Evolutionary conservation across 2,113 vertebrate species (phyloP).

Genomic region (Fregetta grallaria): DNA sequence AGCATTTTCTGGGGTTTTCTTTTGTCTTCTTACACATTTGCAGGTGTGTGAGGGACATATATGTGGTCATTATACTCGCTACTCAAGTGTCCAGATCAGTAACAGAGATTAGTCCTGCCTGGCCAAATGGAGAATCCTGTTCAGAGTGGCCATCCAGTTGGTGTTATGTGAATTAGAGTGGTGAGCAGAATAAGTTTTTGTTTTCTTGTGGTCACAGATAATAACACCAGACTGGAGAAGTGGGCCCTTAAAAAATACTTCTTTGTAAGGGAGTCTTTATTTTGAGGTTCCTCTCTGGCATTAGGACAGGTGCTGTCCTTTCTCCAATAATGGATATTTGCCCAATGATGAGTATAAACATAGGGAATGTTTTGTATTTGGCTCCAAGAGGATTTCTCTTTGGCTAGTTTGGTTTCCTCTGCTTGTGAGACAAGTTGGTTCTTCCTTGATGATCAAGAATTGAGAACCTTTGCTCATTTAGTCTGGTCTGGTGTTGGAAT

Average conservation of each 20-base stretch:
- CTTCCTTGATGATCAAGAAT: background rate
- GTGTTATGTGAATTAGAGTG: background rate
- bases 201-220: background rate
- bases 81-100: background rate
- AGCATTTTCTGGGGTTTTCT: background rate
- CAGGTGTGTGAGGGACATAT: background rate
- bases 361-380: background rate
- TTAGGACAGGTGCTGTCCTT: background rate
- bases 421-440: background rate
- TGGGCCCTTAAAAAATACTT: background rate
- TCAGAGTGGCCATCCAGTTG: background rate
- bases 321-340: background rate
- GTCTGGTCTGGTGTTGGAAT: background rate
- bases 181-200: background rate
- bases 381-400: background rate
- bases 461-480: background rate
- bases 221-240: background rate
- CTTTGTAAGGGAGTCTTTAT: background rate
- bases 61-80: background rate
- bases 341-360: background rate
- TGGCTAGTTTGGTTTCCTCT: background rate
- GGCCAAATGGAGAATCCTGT: background rate
- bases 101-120: background rate
- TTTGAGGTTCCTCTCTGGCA: background rate
- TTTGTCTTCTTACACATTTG: background rate